Percentiles rank a stretch among this genome's conserved stretches.
Evolutionary conservation across 2,113 vertebrate genomes (phyloP).

Genomic region (Hepsetus odoe): DNA sequence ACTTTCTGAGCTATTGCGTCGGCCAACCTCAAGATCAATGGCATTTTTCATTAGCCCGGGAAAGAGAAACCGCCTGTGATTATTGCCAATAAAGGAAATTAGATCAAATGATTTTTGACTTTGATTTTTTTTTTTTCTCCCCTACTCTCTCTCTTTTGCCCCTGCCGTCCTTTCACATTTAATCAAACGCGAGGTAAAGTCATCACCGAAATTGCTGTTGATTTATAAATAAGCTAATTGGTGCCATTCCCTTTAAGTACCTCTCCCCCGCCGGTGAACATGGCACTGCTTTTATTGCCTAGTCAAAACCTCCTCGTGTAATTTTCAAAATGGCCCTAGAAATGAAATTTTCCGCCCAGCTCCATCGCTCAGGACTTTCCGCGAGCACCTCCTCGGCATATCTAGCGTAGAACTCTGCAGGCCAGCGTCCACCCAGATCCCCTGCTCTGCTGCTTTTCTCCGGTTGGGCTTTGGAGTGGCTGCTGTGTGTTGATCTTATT

Average conservation of each 20-base stretch:
- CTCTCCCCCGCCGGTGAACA: constrained; percentile 73
- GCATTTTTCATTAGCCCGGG: constrained; percentile 66
- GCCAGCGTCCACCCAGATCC: constrained; percentile 43
- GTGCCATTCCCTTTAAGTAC: constrained; percentile 90
- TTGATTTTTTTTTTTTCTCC: constrained; percentile 68
- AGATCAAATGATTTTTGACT: constrained; percentile 82
- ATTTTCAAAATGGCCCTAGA: constrained; percentile 93
- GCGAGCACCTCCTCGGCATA: constrained; percentile 47
- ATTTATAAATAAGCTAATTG: constrained; percentile 98
- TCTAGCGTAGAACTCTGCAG: constrained; percentile 19
- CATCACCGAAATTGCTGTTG: constrained; percentile 91
- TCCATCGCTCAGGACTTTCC: constrained; percentile 80
- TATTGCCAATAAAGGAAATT: constrained; percentile 84
- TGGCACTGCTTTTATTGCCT: constrained; percentile 84
- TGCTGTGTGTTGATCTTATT: no score
- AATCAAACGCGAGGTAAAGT: constrained; percentile 90
- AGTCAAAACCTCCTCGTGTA: constrained; percentile 88
- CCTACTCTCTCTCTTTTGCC: constrained; percentile 52
- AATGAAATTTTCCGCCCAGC: constrained; percentile 81
- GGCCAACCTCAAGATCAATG: constrained; percentile 60
- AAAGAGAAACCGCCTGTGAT: constrained; percentile 66
- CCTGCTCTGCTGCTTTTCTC: constrained; percentile 37
- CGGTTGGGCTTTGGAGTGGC: constrained; percentile 46
- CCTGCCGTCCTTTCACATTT: constrained; percentile 72
- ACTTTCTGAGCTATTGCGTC: constrained; percentile 67